Percentiles rank a stretch among this genome's conserved stretches.
phyloP scores from a whole-genome alignment of 1,140 invertebrate species.

The Brachionus angularis region DNA sequence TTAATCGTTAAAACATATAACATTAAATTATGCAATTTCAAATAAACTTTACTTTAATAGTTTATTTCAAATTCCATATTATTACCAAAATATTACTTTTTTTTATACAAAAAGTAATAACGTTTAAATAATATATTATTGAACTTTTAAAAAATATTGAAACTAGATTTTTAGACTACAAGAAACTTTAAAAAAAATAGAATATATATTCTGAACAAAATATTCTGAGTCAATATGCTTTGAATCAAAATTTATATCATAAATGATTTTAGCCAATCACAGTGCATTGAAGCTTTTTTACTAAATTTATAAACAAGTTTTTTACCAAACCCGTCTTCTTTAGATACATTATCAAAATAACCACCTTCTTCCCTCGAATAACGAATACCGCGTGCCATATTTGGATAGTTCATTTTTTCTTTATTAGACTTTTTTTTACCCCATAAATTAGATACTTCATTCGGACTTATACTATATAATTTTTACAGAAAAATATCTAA shows the following conservation, averaged over 20 bases:
- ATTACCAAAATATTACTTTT: no score
- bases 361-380: slow-evolving; percentile 33
- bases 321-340: slow-evolving; percentile 39
- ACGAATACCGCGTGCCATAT: slow-evolving; percentile 37
- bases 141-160: slow-evolving; percentile 8
- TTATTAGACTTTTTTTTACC: slow-evolving; percentile 37
- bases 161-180: not conserved
- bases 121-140: not conserved
- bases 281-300: slow-evolving; percentile 27
- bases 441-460: slow-evolving; percentile 22
- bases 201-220: no score
- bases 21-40: no score
- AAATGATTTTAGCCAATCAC: slow-evolving; percentile 24
- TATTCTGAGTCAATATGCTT: slow-evolving; percentile 19
- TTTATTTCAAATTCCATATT: no score
- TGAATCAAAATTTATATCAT: not conserved
- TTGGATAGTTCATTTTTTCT: slow-evolving; percentile 42
- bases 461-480: no score
- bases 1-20: no score
- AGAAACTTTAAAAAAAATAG: no score
- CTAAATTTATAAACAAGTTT: slow-evolving; percentile 34
- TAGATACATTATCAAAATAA: slow-evolving; percentile 27
- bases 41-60: no score
- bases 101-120: no score
- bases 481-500: no score